Evolutionary conservation across 2,113 vertebrate genomes (phyloP).

Genomic region (Hemiscyllium ocellatum): DNA sequence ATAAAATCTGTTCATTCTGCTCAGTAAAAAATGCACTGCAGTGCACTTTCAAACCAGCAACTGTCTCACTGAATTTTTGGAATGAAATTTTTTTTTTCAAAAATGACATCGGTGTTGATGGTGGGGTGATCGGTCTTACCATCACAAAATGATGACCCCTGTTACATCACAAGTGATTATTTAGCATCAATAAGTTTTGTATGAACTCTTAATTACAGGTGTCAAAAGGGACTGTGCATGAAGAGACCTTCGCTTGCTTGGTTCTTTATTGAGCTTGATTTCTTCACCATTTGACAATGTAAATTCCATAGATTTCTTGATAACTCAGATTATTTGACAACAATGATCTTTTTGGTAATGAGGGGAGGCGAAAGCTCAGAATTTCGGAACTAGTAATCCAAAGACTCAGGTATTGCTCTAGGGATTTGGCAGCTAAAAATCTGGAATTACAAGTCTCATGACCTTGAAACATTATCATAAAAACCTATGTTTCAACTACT

Average conservation of each 20-base stretch:
- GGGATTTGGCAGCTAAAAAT: too few species aligned
- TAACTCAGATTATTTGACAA: constrained; percentile 51
- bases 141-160: not conserved
- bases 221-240: not conserved
- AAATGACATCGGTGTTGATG: not conserved
- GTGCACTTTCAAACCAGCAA: not conserved
- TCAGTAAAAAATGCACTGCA: not conserved
- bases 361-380: too few species aligned
- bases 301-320: constrained; percentile 45
- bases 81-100: not conserved
- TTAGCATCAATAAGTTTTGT: not conserved
- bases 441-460: too few species aligned
- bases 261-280: constrained; percentile 39
- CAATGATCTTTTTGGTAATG: constrained; percentile 44
- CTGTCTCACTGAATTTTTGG: not conserved
- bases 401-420: too few species aligned
- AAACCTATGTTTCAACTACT: too few species aligned
- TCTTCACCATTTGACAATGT: constrained; percentile 39
- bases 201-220: not conserved
- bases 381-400: too few species aligned
- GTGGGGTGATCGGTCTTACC: not conserved
- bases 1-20: not conserved
- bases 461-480: too few species aligned
- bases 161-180: not conserved
- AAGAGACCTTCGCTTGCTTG: constrained; percentile 39